Evolutionary conservation across 1,140 invertebrate genomes (phyloP).

Genomic region (Lordiphosa stackelbergi): DNA sequence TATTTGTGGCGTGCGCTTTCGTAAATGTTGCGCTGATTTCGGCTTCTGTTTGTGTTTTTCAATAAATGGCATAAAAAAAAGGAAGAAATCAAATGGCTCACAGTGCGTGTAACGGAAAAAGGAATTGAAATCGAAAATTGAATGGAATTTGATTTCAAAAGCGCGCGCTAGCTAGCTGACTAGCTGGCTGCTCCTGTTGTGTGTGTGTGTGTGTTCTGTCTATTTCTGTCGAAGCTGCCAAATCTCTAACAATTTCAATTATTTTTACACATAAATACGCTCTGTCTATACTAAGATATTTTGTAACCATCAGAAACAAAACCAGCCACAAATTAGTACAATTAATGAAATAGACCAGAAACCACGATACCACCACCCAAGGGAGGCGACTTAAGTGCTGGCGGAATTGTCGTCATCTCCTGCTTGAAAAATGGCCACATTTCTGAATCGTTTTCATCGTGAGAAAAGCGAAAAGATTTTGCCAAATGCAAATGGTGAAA

Average conservation of each 20-base stretch:
- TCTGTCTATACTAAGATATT: slow-evolving; percentile 45
- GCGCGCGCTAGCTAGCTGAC: slow-evolving; percentile 20
- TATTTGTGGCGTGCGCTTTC: slow-evolving; percentile 75
- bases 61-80: slow-evolving; percentile 20
- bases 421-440: slow-evolving; percentile 58
- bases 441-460: slow-evolving; percentile 76
- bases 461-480: slow-evolving; percentile 75
- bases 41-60: slow-evolving; percentile 50
- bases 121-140: slow-evolving; percentile 15
- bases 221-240: slow-evolving; percentile 74
- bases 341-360: slow-evolving; percentile 51
- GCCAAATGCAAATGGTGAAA: slow-evolving; percentile 41
- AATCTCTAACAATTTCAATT: slow-evolving; percentile 72
- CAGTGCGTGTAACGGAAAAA: slow-evolving; percentile 46
- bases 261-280: slow-evolving; percentile 69
- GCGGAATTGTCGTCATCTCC: slow-evolving; percentile 35
- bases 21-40: slow-evolving; percentile 72
- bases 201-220: slow-evolving; percentile 50
- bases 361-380: slow-evolving; percentile 13
- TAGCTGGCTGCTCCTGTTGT: slow-evolving; percentile 50
- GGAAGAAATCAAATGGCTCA: slow-evolving; percentile 35
- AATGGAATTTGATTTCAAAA: slow-evolving; percentile 22
- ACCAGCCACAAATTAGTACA: slow-evolving; percentile 48
- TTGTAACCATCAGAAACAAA: slow-evolving; percentile 48
- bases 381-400: slow-evolving; percentile 5